phyloP scores from a whole-genome alignment of 2,888 invertebrate genomes.

The Thumatha senex region DNA sequence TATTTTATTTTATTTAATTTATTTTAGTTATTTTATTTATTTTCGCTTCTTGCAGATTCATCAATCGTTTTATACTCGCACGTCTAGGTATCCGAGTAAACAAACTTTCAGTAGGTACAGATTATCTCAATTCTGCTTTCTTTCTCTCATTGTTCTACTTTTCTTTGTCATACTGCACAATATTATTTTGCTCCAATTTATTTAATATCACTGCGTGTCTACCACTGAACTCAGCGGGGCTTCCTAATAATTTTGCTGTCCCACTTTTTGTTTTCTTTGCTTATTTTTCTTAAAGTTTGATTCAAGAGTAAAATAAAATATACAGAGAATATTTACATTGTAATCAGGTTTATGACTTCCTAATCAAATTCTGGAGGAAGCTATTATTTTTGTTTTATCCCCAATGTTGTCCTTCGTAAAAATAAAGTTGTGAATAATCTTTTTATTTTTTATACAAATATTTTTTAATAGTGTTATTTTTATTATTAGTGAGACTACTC shows the following conservation, averaged over 20 bases:
- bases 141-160: conserved; percentile 14
- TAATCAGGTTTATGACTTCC: conserved; percentile 35
- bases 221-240: conserved; percentile 34
- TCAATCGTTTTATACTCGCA: too few relatives aligned
- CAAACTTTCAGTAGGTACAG: too few relatives aligned
- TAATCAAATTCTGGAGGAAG: conserved; percentile 11
- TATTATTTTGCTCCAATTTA: conserved; percentile 34
- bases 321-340: conserved; percentile 36
- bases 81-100: too few relatives aligned
- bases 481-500: too few relatives aligned
- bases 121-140: too few relatives aligned
- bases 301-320: conserved; percentile 29
- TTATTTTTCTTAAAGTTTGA: conserved; percentile 28
- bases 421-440: too few relatives aligned
- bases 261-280: conserved; percentile 39
- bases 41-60: too few relatives aligned
- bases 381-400: neutral
- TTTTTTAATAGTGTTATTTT: too few relatives aligned
- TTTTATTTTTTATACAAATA: too few relatives aligned
- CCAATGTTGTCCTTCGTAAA: neutral
- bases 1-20: too few relatives aligned
- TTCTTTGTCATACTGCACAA: conserved; percentile 24
- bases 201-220: conserved; percentile 41
- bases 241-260: conserved; percentile 36
- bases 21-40: too few relatives aligned